phyloP scores from a whole-genome alignment of 2,888 invertebrate genomes.

The Limnephilus rhombicus region DNA sequence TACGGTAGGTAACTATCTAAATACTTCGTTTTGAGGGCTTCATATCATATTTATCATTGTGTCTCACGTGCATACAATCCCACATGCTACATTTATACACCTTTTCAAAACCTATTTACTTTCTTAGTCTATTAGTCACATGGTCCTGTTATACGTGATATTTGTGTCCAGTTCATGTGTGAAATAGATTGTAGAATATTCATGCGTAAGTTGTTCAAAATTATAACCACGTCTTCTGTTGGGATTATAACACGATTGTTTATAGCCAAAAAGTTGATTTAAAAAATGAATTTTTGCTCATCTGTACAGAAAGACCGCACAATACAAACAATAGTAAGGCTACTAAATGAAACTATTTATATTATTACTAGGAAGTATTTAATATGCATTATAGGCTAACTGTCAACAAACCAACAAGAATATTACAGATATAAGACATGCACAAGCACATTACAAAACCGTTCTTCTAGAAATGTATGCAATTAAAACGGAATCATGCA shows the following conservation, averaged over 20 bases:
- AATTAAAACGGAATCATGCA: not conserved
- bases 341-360: not conserved
- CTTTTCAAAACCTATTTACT: too few species aligned
- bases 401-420: not conserved
- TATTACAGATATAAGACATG: not conserved
- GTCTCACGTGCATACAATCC: too few species aligned
- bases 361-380: not conserved
- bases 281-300: not conserved
- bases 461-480: not conserved
- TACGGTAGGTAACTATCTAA: too few species aligned
- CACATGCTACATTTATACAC: too few species aligned
- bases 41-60: too few species aligned
- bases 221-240: not conserved
- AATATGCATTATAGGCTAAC: not conserved
- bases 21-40: too few species aligned
- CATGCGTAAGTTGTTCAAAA: not conserved
- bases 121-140: too few species aligned
- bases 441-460: not conserved
- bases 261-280: too few species aligned
- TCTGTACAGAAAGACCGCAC: not conserved
- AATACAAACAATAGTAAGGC: too few species aligned
- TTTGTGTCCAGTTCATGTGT: too few species aligned
- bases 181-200: too few species aligned
- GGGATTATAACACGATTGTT: not conserved
- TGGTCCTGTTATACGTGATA: too few species aligned